These are phyloP conservation scores for Pycnonotus jocosus DNA, from an alignment of 2,113 vertebrate species.

Conservation along the genomic window DNA sequence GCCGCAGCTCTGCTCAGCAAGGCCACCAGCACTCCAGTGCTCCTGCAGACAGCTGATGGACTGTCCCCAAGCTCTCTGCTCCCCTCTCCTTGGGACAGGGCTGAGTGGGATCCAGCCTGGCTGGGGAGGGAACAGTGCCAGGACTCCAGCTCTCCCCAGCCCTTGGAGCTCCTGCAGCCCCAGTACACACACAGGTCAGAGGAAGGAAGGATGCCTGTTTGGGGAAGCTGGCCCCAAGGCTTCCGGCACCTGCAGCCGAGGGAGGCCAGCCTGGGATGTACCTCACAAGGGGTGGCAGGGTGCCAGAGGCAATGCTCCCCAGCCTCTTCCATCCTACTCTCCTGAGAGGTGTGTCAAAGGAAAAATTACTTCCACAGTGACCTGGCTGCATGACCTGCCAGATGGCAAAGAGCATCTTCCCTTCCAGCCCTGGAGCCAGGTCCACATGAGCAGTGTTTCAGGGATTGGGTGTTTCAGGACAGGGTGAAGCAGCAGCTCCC, in stretches of 20 bases:
- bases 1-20: neutral
- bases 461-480: neutral
- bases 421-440: neutral
- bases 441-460: neutral
- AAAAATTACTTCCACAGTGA: neutral
- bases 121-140: neutral
- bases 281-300: neutral
- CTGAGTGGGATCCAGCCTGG: neutral
- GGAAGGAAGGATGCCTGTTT: neutral
- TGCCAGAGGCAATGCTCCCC: neutral
- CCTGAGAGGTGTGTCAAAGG: neutral
- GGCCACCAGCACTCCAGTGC: fast-evolving
- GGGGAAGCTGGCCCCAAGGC: neutral
- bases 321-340: neutral
- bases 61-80: fast-evolving
- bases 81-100: neutral
- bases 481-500: neutral
- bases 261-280: fast-evolving
- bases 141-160: neutral
- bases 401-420: neutral
- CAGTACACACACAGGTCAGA: neutral
- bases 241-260: neutral
- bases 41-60: neutral
- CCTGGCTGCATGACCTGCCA: neutral
- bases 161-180: neutral